A percentile compares a stretch with the other conserved stretches of the same genome.
Evolutionary conservation across 2,888 invertebrate species (phyloP).

Genomic region (Chrysomela aeneicollis): DNA sequence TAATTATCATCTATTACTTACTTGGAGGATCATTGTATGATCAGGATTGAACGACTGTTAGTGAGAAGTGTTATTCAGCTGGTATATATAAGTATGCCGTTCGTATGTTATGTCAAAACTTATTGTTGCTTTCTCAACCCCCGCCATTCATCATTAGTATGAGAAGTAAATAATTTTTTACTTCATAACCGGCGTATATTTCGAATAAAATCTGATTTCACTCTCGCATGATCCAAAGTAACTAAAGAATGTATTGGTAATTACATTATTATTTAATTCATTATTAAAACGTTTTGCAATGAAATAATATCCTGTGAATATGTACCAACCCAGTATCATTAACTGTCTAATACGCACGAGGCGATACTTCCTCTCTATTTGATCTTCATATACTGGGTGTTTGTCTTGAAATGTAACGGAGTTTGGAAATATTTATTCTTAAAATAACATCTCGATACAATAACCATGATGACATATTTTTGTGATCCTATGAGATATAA

Average conservation of each 20-base stretch:
- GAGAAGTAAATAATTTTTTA: slow-evolving; percentile 40
- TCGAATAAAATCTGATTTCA: slow-evolving; percentile 35
- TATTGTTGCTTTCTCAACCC: slow-evolving; percentile 49
- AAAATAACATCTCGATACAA: too few species aligned
- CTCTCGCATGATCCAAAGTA: slow-evolving; percentile 14
- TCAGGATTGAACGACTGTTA: slow-evolving; percentile 54
- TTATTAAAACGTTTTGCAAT: not conserved
- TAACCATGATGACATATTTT: too few species aligned
- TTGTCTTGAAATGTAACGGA: too few species aligned
- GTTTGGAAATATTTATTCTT: too few species aligned
- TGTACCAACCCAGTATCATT: too few species aligned
- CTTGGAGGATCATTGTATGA: slow-evolving; percentile 54
- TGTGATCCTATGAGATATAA: too few species aligned
- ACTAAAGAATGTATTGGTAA: slow-evolving; percentile 3
- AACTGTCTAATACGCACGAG: too few species aligned
- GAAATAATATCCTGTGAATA: not conserved
- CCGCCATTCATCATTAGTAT: slow-evolving; percentile 31
- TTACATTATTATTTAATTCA: not conserved
- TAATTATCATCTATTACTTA: slow-evolving; percentile 46
- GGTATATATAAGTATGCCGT: slow-evolving; percentile 48
- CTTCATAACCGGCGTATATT: slow-evolving; percentile 30
- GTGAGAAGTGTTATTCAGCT: slow-evolving; percentile 34
- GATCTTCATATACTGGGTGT: too few species aligned
- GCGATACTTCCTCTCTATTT: too few species aligned
- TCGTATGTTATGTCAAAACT: slow-evolving; percentile 41